Evolutionary conservation across 2,888 invertebrate genomes (phyloP), one percentile per base, ranked within the genome.

Genomic region (Lysandra bellargus): DNA sequence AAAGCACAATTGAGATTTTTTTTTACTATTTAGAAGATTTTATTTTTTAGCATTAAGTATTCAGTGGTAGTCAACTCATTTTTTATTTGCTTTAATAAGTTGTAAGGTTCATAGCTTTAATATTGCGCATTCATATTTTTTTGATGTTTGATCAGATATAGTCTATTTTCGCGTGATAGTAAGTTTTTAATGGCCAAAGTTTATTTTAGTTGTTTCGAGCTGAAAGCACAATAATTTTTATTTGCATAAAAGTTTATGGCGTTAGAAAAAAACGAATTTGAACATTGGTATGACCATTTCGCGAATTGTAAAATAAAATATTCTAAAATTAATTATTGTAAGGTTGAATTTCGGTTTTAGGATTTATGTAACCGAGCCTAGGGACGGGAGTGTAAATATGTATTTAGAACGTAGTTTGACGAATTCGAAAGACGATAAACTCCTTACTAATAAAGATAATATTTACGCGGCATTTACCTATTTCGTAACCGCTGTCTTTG

Each of bases 181-280:
- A 84, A 86, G 86, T 85, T 84, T 86, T 85, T 83, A 84, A 88
- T 88, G 85, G 89, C 92, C 92, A 92, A 92, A 92, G 91, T 91
- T 90, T 91, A 90, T 89, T 89, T 90, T 87, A 90, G 87, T 89
- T 88, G 83, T 88, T 88, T 85, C 83, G 83, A 81, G 88, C 88
- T 89, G 82, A 85, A 84, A 89, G 88, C 90, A 85, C 85, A 85
- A 60, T 40, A 4, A 60, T 78, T 78, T 30, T 79, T 78, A 57
- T 61, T 79, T 40, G 60, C 61, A 44, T 61, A 74, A 57, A 60
- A 30, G n/a, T 69, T 79, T 61, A 75, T 79, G 57, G 75, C 61
- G 61, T 9, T 40, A 40, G 74, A 69, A 33, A 61, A 73, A 75
- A 9, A 40, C 37, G 69, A n/a, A 30, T 44, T 78, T 9, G 6